Conservation (phyloP, 2,113 vertebrate species). For the Stomatorhinus ivindoensis region DNA sequence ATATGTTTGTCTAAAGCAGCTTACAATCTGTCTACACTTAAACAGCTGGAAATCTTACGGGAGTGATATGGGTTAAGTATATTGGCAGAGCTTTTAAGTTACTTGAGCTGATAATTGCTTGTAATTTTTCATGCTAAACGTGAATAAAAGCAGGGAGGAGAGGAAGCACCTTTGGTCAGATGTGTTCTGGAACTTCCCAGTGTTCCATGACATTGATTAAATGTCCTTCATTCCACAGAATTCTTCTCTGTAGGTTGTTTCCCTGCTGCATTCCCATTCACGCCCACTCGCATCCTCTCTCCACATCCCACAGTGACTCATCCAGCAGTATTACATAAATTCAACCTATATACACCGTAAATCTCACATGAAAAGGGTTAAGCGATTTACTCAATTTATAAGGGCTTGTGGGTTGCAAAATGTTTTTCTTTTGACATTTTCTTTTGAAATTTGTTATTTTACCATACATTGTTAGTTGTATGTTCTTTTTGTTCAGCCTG, state of each 20-base stretch:
- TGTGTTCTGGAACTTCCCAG: not conserved
- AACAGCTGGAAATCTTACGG: not conserved
- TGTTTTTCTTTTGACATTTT: not conserved
- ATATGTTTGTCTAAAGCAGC: not conserved
- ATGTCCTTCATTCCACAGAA: not conserved
- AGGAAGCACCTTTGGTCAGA: not conserved
- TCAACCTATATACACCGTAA: not conserved
- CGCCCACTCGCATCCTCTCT: constrained; percentile 17
- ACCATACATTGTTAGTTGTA: no score
- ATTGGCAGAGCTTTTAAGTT: no score
- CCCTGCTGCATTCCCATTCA: not conserved
- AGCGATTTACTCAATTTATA: no score
- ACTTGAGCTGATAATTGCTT: not conserved
- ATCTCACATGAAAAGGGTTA: not conserved
- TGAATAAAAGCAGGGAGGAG: not conserved
- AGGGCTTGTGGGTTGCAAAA: not conserved
- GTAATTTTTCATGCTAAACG: not conserved
- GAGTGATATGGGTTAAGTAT: not conserved
- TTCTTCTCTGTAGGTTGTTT: not conserved
- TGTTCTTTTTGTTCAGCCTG: not conserved
- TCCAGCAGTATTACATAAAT: constrained; percentile 26
- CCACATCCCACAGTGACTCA: constrained; percentile 24
- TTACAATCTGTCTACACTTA: not conserved
- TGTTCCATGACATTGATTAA: not conserved
- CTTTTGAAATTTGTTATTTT: not conserved